Evolutionary conservation across 2,888 invertebrate species (phyloP).

Genomic region (Polydrusus tereticollis): DNA sequence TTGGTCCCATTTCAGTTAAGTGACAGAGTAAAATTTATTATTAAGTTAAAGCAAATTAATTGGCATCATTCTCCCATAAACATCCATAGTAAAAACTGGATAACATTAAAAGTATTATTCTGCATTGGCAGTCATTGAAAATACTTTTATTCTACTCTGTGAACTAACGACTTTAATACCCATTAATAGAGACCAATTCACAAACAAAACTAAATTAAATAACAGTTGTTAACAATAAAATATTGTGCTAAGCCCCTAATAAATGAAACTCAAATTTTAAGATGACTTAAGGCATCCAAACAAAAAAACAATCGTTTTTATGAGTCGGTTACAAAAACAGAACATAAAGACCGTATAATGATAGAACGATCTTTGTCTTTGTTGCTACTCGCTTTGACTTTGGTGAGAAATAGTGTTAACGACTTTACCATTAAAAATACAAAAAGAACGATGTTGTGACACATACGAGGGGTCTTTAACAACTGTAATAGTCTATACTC

Average conservation of each 20-base stretch:
- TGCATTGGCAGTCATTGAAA: too few relatives aligned
- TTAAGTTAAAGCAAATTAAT: too few relatives aligned
- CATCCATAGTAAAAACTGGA: too few relatives aligned
- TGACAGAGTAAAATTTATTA: too few relatives aligned
- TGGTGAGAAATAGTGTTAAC: constrained; percentile 29
- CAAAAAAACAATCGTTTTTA: constrained; percentile 38
- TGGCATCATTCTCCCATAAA: too few relatives aligned
- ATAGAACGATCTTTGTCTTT: constrained; percentile 33
- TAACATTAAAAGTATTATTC: too few relatives aligned
- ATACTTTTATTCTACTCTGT: too few relatives aligned
- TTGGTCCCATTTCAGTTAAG: too few relatives aligned
- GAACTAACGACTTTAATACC: neutral
- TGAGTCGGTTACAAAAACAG: constrained; percentile 31
- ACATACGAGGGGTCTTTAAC: neutral
- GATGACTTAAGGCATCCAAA: constrained; percentile 27
- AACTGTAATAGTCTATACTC: constrained; percentile 5
- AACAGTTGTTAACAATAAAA: constrained; percentile 10
- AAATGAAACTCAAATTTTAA: constrained; percentile 28
- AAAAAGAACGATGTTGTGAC: neutral
- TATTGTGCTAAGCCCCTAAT: constrained; percentile 3
- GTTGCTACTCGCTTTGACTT: constrained; percentile 35
- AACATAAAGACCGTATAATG: constrained; percentile 34
- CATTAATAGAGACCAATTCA: constrained; percentile 12
- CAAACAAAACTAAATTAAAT: constrained; percentile 6
- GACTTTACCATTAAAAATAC: constrained; percentile 28